Evolutionary conservation across 2,797 vertebrate species (phyloP), one percentile per base, ranked within the genome.

Genomic region (Brachymystax lenok): DNA sequence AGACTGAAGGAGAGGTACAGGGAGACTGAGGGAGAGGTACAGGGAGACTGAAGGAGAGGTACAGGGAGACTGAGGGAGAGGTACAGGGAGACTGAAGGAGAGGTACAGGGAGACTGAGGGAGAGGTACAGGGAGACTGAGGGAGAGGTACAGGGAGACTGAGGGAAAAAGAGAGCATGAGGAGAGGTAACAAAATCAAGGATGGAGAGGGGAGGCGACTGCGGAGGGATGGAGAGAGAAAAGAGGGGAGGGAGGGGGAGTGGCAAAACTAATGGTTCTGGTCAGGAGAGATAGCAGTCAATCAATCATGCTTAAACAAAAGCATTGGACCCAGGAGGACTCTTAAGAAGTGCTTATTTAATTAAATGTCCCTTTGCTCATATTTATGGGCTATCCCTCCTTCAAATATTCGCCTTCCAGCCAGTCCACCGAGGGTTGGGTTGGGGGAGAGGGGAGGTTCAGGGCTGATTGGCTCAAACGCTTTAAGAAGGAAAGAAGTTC

Each of bases 231-330:
- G 46, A 71, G 16, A 74, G 52, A 87, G n/a, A 82, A 80, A 79
- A 84, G 81, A 84, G 85, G 46, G 59, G 33, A 35, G 63, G 17
- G 69, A 75, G 83, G 84, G 85, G 82, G 74, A 79, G 91, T 83
- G 88, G 90, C 82, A 85, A 92, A 92, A 92, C 91, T 93, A 94
- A 94, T 94, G 93, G 91, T 92, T 90, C 90, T 90, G 89, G 59
- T 89, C 90, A 86, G 85, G 87, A 93, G 93, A 93, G 92, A 93
- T 90, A 91, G 92, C 76, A 87, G 90, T 95, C 95, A 95, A 97
- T 99, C 96, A 97, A 96, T 99, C 96, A 97, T 96, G 95, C 97
- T 98, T 97, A 98, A 97, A 97, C 96, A 98, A 98, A 98, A 97
- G 96, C 95, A 94, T 92, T 91, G 85, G 91, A 94, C 96, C 96